phyloP scores from a whole-genome alignment of 2,888 invertebrate species.

The Chaetogeoica ovagalla region DNA sequence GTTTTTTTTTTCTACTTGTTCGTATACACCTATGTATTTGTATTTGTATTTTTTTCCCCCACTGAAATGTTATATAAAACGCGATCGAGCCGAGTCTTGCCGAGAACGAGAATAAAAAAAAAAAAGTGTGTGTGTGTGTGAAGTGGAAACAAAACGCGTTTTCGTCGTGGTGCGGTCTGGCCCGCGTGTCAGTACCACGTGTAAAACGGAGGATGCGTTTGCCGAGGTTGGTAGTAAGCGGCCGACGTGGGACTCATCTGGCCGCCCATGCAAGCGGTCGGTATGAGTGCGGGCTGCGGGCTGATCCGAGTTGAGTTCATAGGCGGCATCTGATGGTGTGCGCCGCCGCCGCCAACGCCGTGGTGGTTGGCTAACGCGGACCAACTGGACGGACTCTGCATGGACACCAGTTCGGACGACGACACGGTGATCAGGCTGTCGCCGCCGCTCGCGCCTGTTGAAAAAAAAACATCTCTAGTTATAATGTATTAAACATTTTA shows the following conservation, averaged over 20 bases:
- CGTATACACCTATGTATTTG: too few relatives aligned
- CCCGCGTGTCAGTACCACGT: constrained; percentile 56
- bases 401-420: constrained; percentile 56
- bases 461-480: not conserved
- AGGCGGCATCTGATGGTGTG: constrained; percentile 49
- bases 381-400: constrained; percentile 56
- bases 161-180: too few relatives aligned
- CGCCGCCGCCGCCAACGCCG: constrained; percentile 23
- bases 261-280: constrained; percentile 53
- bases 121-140: too few relatives aligned
- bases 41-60: too few relatives aligned
- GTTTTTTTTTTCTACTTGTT: too few relatives aligned
- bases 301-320: constrained; percentile 53
- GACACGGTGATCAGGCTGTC: constrained; percentile 55
- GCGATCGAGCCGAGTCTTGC: too few relatives aligned
- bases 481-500: too few relatives aligned
- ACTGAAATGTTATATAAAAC: too few relatives aligned
- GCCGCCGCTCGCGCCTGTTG: constrained; percentile 49
- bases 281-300: constrained; percentile 53
- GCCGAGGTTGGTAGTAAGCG: constrained; percentile 55
- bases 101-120: too few relatives aligned
- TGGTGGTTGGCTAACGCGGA: constrained; percentile 53
- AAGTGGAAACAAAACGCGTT: too few relatives aligned
- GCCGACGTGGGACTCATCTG: constrained; percentile 55
- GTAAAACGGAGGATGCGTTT: constrained; percentile 56